Conservation (phyloP, 2,888 invertebrate genomes). For the Polietes domitor region DNA sequence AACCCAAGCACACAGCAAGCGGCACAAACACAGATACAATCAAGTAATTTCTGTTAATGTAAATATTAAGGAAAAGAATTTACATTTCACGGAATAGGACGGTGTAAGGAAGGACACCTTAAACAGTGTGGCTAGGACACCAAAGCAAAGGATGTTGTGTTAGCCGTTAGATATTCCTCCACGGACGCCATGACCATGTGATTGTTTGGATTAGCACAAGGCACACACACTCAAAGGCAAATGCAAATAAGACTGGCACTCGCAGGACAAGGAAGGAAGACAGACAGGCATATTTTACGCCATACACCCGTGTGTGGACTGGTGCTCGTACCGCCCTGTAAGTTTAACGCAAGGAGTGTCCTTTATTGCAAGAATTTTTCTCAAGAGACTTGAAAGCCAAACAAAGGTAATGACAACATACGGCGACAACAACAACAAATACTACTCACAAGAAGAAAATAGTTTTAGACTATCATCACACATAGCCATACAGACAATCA, state of each 20-base stretch:
- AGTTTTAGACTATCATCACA: slow-evolving; percentile 49
- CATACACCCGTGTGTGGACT: not conserved
- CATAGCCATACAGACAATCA: not conserved
- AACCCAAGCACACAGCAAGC: slow-evolving; percentile 44
- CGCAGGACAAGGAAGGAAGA: slow-evolving; percentile 44
- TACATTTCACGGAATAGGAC: not conserved
- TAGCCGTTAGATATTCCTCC: not conserved
- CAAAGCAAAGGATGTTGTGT: not conserved
- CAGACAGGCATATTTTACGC: slow-evolving; percentile 40
- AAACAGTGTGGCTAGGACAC: not conserved
- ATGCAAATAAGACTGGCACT: slow-evolving; percentile 58
- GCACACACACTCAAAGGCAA: slow-evolving; percentile 9
- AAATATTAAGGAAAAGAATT: slow-evolving; percentile 49
- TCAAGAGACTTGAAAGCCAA: slow-evolving; percentile 60
- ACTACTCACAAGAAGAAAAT: slow-evolving; percentile 51
- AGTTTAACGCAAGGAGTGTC: slow-evolving; percentile 61
- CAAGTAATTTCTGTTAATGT: slow-evolving; percentile 30
- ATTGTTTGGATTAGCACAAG: slow-evolving; percentile 53
- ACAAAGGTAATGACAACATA: slow-evolving; percentile 64
- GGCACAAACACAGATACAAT: slow-evolving; percentile 33
- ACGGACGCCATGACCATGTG: slow-evolving; percentile 25
- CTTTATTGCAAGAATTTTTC: slow-evolving; percentile 63
- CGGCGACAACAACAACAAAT: slow-evolving; percentile 23
- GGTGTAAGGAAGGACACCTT: not conserved
- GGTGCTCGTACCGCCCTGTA: not conserved